phyloP scores from a whole-genome alignment of 2,113 vertebrate genomes.

The Eurypyga helias region DNA sequence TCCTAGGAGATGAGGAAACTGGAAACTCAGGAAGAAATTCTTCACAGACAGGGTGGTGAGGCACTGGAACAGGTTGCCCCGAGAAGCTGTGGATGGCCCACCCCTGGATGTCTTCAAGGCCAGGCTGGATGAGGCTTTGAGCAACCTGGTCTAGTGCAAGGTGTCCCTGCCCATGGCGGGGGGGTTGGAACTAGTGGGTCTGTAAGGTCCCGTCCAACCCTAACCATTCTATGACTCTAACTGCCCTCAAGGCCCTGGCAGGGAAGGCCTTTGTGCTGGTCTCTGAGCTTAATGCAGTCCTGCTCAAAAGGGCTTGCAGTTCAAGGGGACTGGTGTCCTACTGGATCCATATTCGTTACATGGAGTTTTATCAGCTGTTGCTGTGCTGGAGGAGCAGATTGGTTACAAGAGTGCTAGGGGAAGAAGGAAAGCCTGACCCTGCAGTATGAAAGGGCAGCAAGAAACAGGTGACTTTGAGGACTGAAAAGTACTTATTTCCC shows the following conservation, averaged over 20 bases:
- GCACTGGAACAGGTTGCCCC: too few species aligned
- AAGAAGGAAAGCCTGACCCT: neutral
- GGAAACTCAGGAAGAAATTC: too few species aligned
- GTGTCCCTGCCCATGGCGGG: too few species aligned
- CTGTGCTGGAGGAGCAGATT: neutral
- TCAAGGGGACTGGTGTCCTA: neutral
- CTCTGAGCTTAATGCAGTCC: neutral
- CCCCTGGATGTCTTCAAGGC: too few species aligned
- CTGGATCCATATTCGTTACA: neutral
- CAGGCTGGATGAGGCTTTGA: too few species aligned
- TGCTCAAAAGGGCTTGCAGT: neutral
- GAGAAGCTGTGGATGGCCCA: too few species aligned
- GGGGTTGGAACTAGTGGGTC: too few species aligned
- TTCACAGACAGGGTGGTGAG: too few species aligned
- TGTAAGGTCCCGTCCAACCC: too few species aligned
- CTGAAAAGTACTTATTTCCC: neutral
- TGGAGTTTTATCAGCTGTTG: neutral
- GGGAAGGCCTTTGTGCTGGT: neutral
- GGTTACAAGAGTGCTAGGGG: neutral
- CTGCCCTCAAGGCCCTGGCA: neutral
- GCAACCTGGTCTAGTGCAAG: too few species aligned
- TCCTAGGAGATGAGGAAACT: neutral
- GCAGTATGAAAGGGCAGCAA: neutral
- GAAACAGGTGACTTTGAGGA: neutral
- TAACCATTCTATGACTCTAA: too few species aligned